Evolutionary conservation across 1,140 invertebrate genomes (phyloP).

Genomic region (Potamilus streckersoni): DNA sequence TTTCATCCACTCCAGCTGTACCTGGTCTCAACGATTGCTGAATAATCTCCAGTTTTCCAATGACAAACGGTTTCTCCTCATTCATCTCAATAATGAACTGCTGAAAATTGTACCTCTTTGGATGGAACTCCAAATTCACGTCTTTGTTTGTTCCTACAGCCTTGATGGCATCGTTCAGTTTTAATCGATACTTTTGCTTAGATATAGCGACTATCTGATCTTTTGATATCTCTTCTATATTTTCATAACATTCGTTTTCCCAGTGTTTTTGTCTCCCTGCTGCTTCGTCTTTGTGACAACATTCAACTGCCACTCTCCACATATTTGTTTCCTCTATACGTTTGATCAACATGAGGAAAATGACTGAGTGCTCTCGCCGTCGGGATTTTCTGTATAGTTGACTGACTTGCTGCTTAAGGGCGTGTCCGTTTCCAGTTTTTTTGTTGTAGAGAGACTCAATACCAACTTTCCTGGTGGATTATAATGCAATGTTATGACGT

Average conservation of each 20-base stretch:
- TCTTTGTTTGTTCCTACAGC: background rate
- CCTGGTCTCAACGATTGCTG: no score
- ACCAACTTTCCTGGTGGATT: background rate
- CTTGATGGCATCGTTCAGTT: background rate
- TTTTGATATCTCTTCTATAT: background rate
- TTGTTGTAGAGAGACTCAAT: background rate
- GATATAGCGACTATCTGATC: background rate
- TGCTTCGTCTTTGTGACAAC: conserved; percentile 15
- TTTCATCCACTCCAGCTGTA: no score
- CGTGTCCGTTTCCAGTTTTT: conserved; percentile 1
- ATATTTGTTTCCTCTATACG: conserved; percentile 15
- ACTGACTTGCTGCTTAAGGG: conserved; percentile 10
- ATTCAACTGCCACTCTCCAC: conserved; percentile 5
- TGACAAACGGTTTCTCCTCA: no score
- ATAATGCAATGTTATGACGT: no score
- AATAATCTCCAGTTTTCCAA: no score
- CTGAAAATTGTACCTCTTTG: conserved; percentile 15
- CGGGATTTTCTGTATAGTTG: conserved; percentile 10
- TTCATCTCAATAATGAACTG: background rate
- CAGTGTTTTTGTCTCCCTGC: background rate
- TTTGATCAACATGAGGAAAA: conserved; percentile 6
- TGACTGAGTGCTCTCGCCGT: conserved; percentile 10
- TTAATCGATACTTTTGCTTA: conserved; percentile 14
- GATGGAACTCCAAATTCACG: conserved; percentile 9
- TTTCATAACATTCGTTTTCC: conserved; percentile 12